Base-by-base conservation (phyloP, 1,140 invertebrate genomes). In the Drosophila gunungcola region DNA sequence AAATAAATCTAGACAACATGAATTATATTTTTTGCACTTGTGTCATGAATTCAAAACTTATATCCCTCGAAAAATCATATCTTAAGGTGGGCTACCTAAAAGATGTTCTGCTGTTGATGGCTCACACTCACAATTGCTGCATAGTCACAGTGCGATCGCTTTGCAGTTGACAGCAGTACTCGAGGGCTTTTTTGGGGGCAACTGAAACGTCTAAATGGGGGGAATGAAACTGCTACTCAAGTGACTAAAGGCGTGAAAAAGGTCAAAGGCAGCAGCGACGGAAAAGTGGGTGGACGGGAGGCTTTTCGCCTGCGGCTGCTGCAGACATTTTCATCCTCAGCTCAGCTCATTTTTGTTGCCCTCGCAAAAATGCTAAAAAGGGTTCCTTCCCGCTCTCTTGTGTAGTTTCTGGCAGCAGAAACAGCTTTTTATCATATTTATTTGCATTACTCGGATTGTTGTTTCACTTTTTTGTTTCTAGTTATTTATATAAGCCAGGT, bases 241-340 rank as follows among this genome's bases (percentile, higher is more conserved):
- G 82, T 81, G 65, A 60, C 82, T 78, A 64, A 85, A 88, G 82
- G 83, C 83, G 82, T 86, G 83, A 86, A 88, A 86, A 86, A 86
- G 83, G 82, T 86, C 82, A 86, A 85, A 85, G 82, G 82, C 83
- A 86, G 72, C 72, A 16, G 49, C 16, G 38, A 53, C 49, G 42
- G 51, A 16, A 72, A 36, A 54, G 10, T 39, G 54, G 55, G 41
- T 25, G 21, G 65, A 2, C 3, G 11, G 36, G 62, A 45, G 55
- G 52, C 38, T 67, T 48, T 48, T 56, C 10, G 52, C 29, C 41
- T 32, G 39, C 63, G 54, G 53, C 63, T 73, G 73, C 68, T 73
- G 73, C 57, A 81, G 67, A 82, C 73, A 82, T 68, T 81, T 73
- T 80, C 68, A 75, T 75, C 52, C 54, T 78, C 69, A 67, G 60